These are phyloP conservation scores for Trichomycterus rosablanca DNA, from an alignment of 2,113 vertebrate genomes.

Conservation along the genomic window DNA sequence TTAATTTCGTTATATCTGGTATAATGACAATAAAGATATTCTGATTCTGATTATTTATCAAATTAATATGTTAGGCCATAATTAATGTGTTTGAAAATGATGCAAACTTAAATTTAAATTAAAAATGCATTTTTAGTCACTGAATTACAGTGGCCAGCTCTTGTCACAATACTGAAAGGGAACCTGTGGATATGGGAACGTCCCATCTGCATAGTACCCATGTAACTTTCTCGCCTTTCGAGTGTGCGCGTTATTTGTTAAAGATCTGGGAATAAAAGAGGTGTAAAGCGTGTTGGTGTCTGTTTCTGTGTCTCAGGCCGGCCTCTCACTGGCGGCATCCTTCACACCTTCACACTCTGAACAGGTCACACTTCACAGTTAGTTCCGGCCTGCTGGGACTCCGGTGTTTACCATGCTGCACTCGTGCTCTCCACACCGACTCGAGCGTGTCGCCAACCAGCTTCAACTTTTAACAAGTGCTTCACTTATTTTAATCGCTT, in stretches of 20 bases:
- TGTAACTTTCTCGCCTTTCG: conserved; percentile 52
- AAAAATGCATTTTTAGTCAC: too few relatives aligned
- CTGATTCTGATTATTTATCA: too few relatives aligned
- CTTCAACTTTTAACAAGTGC: conserved; percentile 41
- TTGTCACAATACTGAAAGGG: neutral
- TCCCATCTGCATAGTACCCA: conserved; percentile 26
- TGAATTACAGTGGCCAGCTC: neutral
- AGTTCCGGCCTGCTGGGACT: conserved; percentile 73
- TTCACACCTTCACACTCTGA: conserved; percentile 68
- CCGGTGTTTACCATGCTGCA: conserved; percentile 42
- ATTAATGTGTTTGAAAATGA: too few relatives aligned
- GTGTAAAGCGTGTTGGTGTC: conserved; percentile 72
- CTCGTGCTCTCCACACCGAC: conserved; percentile 54
- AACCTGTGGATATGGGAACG: conserved; percentile 49
- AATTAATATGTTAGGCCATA: too few relatives aligned
- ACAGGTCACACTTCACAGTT: conserved; percentile 71
- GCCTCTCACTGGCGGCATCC: conserved; percentile 61
- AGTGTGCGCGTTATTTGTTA: conserved; percentile 54
- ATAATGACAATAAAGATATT: too few relatives aligned
- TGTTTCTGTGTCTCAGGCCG: conserved; percentile 54
- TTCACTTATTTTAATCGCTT: conserved; percentile 29
- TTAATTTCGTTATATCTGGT: too few relatives aligned
- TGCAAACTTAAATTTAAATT: too few relatives aligned
- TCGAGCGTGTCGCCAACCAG: conserved; percentile 36
- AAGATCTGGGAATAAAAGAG: conserved; percentile 70